A percentile compares a stretch with the other conserved stretches of the same genome.
phyloP scores from a whole-genome alignment of 1,140 invertebrate genomes.

The Tachypleus tridentatus region DNA sequence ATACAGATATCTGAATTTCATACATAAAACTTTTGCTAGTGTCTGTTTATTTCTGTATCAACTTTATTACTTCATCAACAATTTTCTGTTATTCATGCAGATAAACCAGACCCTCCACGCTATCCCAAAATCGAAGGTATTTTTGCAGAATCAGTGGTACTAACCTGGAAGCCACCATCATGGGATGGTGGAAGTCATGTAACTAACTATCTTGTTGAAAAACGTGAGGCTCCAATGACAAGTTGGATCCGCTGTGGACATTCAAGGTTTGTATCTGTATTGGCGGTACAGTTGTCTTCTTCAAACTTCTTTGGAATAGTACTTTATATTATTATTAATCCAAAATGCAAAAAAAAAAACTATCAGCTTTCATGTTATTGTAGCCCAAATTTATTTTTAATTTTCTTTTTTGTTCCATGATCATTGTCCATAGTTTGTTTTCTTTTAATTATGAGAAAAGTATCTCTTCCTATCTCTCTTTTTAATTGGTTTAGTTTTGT shows the following conservation, averaged over 20 bases:
- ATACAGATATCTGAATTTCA: too few relatives aligned
- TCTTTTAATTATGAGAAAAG: too few relatives aligned
- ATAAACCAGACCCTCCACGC: slow-evolving; percentile 89
- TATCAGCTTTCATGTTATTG: too few relatives aligned
- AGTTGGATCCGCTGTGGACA: slow-evolving; percentile 92
- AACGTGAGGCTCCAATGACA: slow-evolving; percentile 78
- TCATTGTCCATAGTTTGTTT: too few relatives aligned
- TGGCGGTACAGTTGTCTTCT: too few relatives aligned
- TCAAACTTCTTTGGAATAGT: too few relatives aligned
- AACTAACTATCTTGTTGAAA: slow-evolving; percentile 89
- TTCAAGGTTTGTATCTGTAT: slow-evolving; percentile 38
- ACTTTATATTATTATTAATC: too few relatives aligned
- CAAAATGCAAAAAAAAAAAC: too few relatives aligned
- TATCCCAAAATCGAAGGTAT: slow-evolving; percentile 56
- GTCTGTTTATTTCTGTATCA: background rate
- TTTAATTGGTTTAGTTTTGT: too few relatives aligned
- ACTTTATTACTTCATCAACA: background rate
- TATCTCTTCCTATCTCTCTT: too few relatives aligned
- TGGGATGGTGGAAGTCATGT: slow-evolving; percentile 94
- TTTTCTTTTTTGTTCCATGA: too few relatives aligned
- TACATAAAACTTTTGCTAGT: slow-evolving; percentile 6
- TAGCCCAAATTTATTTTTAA: too few relatives aligned
- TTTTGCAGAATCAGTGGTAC: slow-evolving; percentile 42
- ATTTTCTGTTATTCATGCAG: slow-evolving; percentile 35
- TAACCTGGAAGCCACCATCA: slow-evolving; percentile 79